phyloP scores from a whole-genome alignment of 2,113 vertebrate genomes.

The Myotis lucifugus region DNA sequence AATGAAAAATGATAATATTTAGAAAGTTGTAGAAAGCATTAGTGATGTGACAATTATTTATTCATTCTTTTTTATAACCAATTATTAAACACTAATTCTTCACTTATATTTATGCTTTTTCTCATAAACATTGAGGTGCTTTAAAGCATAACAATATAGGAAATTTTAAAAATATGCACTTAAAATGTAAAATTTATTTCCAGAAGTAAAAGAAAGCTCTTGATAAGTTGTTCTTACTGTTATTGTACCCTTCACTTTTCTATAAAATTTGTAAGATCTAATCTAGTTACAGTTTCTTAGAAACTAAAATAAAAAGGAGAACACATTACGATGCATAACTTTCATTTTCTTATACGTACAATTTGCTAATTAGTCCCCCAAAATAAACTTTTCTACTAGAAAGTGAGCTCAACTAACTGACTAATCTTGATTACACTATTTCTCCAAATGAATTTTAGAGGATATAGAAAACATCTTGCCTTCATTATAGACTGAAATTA shows the following conservation, averaged over 20 bases:
- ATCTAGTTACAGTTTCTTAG: conserved; percentile 33
- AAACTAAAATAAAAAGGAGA: background rate
- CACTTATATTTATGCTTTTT: background rate
- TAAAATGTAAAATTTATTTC: background rate
- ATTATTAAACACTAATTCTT: background rate
- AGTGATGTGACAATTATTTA: background rate
- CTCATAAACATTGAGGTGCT: background rate
- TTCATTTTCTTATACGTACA: conserved; percentile 25
- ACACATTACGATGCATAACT: background rate
- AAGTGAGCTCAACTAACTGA: background rate
- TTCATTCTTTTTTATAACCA: background rate
- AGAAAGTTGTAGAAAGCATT: background rate
- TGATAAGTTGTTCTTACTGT: background rate
- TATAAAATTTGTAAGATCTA: background rate
- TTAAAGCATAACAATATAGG: background rate
- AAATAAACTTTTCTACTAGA: background rate
- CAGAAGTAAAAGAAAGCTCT: background rate
- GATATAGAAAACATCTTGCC: background rate
- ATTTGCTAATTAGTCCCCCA: conserved; percentile 37
- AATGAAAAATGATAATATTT: conserved; percentile 31
- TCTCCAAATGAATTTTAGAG: background rate
- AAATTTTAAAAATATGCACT: background rate
- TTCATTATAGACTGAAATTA: background rate
- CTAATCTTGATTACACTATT: background rate
- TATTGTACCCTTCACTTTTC: background rate